phyloP scores from a whole-genome alignment of 2,888 invertebrate species.

The Neuroscelio doddi region DNA sequence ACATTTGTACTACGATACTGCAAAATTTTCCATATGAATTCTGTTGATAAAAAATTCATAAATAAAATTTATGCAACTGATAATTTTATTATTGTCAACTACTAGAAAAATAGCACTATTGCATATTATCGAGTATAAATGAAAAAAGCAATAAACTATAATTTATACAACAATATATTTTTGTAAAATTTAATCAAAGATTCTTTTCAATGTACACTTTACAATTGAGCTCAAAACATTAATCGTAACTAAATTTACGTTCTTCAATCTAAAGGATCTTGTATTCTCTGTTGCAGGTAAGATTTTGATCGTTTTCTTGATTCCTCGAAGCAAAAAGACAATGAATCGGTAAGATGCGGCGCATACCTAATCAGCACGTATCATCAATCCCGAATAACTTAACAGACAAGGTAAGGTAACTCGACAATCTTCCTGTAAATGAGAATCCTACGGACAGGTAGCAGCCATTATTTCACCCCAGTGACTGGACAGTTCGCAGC shows the following conservation, averaged over 20 bases:
- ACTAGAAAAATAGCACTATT: too few species aligned
- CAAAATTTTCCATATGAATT: too few species aligned
- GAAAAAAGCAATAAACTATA: constrained; percentile 12
- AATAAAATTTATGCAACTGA: too few species aligned
- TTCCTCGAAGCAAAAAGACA: constrained; percentile 6
- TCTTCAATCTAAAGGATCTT: constrained; percentile 8
- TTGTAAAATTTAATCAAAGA: constrained; percentile 6
- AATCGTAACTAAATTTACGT: constrained; percentile 16
- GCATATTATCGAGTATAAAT: too few species aligned
- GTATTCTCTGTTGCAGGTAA: constrained; percentile 18
- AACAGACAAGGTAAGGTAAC: not conserved
- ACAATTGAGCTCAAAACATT: constrained; percentile 1
- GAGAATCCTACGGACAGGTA: constrained; percentile 35
- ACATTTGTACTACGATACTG: too few species aligned
- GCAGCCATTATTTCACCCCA: constrained; percentile 44
- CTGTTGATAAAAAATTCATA: too few species aligned
- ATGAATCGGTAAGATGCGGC: constrained; percentile 2
- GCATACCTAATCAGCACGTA: constrained; percentile 24
- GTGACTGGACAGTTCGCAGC: constrained; percentile 27
- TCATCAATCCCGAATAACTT: constrained; percentile 27
- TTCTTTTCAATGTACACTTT: constrained; percentile 1
- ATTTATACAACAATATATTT: constrained; percentile 10
- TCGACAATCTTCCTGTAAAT: constrained; percentile 20
- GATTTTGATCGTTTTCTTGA: constrained; percentile 8
- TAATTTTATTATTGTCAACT: too few species aligned